phyloP scores from a whole-genome alignment of 2,888 invertebrate genomes.

The Alsophila aescularia region DNA sequence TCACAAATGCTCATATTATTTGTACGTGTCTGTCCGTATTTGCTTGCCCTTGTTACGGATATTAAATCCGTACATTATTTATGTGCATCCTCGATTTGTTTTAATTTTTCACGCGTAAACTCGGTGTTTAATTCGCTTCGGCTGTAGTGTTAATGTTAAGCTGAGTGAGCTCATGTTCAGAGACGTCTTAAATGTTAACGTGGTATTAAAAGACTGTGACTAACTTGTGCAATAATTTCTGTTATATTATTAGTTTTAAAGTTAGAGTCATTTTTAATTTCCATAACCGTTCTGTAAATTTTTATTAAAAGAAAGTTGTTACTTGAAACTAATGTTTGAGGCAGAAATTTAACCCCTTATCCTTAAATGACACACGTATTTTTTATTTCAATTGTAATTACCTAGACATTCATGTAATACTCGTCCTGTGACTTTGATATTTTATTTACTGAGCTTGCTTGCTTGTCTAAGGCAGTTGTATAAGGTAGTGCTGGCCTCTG shows the following conservation, averaged over 20 bases:
- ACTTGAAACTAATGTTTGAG: too few relatives aligned
- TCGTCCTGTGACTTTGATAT: too few relatives aligned
- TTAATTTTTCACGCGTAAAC: constrained; percentile 36
- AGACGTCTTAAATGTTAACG: constrained; percentile 1
- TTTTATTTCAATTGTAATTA: too few relatives aligned
- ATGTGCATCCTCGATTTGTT: constrained; percentile 43
- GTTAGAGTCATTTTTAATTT: not conserved
- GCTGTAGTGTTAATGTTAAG: constrained; percentile 16
- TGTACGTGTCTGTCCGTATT: constrained; percentile 57
- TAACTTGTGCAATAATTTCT: constrained; percentile 1
- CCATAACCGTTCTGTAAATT: too few relatives aligned
- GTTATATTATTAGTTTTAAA: not conserved
- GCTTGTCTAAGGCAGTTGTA: too few relatives aligned
- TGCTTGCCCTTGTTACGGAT: constrained; percentile 51
- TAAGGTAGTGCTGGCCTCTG: too few relatives aligned
- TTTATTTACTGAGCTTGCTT: too few relatives aligned
- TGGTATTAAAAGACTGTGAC: constrained; percentile 9
- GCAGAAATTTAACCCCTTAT: too few relatives aligned
- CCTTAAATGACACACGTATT: too few relatives aligned
- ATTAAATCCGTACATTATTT: constrained; percentile 55
- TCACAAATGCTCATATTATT: constrained; percentile 41
- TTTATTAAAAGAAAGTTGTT: too few relatives aligned
- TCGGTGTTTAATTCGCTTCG: constrained; percentile 23
- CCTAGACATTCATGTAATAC: too few relatives aligned
- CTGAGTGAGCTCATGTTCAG: constrained; percentile 2